Evolutionary conservation across 1,140 invertebrate species (phyloP).

Genomic region (Drosophila serrata): DNA sequence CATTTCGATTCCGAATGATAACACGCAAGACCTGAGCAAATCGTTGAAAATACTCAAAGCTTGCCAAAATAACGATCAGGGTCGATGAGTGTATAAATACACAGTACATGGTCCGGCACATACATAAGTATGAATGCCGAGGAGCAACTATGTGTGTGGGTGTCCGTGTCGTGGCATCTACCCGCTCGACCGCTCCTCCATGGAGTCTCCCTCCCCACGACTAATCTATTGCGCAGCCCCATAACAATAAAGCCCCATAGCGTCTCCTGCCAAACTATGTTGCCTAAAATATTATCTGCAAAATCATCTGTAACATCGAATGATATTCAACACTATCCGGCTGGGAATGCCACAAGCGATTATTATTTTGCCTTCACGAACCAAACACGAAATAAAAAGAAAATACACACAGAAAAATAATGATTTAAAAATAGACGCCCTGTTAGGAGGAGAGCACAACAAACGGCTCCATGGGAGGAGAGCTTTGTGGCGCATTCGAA

Average conservation of each 20-base stretch:
- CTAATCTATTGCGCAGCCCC: slow-evolving; percentile 42
- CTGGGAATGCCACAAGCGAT: slow-evolving; percentile 80
- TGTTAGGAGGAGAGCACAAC: slow-evolving; percentile 30
- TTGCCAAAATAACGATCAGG: slow-evolving; percentile 77
- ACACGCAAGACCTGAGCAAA: slow-evolving; percentile 43
- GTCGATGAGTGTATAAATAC: slow-evolving; percentile 66
- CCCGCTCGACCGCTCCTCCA: background rate
- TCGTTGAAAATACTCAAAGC: slow-evolving; percentile 39
- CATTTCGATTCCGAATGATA: slow-evolving; percentile 74
- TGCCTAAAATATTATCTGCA: slow-evolving; percentile 69
- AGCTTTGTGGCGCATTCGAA: slow-evolving; percentile 28
- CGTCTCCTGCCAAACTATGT: slow-evolving; percentile 2
- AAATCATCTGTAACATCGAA: slow-evolving; percentile 79
- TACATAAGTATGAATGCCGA: background rate
- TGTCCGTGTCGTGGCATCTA: background rate
- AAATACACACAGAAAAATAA: slow-evolving; percentile 35
- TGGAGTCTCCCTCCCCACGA: slow-evolving; percentile 15
- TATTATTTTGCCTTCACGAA: slow-evolving; percentile 77
- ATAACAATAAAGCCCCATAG: slow-evolving; percentile 23
- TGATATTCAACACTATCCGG: slow-evolving; percentile 82
- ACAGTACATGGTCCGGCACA: slow-evolving; percentile 24
- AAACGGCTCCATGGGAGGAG: slow-evolving; percentile 41
- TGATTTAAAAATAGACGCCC: slow-evolving; percentile 46
- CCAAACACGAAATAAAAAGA: slow-evolving; percentile 41
- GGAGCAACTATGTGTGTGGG: background rate